Evolutionary conservation across 2,888 invertebrate species (phyloP), one percentile per base, ranked within the genome.

Genomic region (Hydraecia micacea): DNA sequence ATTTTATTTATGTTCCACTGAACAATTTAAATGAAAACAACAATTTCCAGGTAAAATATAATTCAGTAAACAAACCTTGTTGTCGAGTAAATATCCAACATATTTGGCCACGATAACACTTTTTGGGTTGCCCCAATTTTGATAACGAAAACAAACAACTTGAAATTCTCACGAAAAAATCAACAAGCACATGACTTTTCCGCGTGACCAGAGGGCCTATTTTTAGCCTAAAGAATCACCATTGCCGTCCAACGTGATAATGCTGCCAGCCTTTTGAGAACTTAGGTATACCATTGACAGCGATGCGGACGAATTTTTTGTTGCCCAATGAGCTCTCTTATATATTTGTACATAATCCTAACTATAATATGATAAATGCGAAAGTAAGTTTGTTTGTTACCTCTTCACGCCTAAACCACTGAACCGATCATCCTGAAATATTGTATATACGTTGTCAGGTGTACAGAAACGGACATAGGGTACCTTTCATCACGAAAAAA

Each of bases 21-120:
- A 80, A 55, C 39, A 65, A 81, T 58, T 63, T 65, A 25, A 83
- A 69, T 65, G 36, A 28, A 18, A 15, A n/a, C 42, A 62, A 13
- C 25, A 60, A 85, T 52, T 28, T 52, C 1, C n/a, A 46, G 32
- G 32, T 42, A 25, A 3, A 28, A 52, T 36, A 32, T 55, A 60
- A 46, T 71, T 60, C 25, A 67, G 46, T 72, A 60, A 69, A 80
- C 71, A 71, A 28, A n/a, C 15, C 18, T 68, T 77, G 62, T 81
- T 79, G 78, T 63, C 8, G 25, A 74, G 15, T 63, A 55, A 80
- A 75, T 75, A 66, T 32, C 18, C 13, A 62, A 55, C 36, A 73
- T 60, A 60, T 70, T 75, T 28, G 18, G 36, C 13, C 58, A 58
- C 65, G 49, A 62, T 42, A 77, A 69, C 71, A 42, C 36, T 62